Evolutionary conservation across 2,888 invertebrate species (phyloP).

Genomic region (Catocala sponsa): DNA sequence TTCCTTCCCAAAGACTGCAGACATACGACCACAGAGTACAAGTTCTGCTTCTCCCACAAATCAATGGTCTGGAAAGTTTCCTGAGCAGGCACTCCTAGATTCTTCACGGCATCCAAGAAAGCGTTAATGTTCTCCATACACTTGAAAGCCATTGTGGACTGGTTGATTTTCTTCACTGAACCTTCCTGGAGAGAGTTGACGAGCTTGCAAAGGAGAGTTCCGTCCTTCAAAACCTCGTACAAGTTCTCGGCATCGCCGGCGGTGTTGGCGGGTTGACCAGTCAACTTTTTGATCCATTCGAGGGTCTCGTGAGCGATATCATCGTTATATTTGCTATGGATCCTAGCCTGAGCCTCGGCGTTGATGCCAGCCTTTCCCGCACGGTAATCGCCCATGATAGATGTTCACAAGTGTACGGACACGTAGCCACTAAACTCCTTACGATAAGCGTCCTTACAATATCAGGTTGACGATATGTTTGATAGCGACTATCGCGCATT

Average conservation of each 20-base stretch:
- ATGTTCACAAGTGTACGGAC: slow-evolving; percentile 76
- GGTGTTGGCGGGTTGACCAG: slow-evolving; percentile 94
- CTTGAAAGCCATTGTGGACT: slow-evolving; percentile 97
- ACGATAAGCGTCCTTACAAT: slow-evolving; percentile 75
- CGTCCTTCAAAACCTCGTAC: slow-evolving; percentile 96
- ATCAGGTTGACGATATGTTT: slow-evolving; percentile 71
- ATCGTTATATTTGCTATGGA: slow-evolving; percentile 98
- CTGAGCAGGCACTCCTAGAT: slow-evolving; percentile 96
- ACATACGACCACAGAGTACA: slow-evolving; percentile 98
- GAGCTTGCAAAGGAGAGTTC: slow-evolving; percentile 95
- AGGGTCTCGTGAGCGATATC: slow-evolving; percentile 96
- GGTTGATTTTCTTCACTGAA: slow-evolving; percentile 97
- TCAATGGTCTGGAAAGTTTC: slow-evolving; percentile 99
- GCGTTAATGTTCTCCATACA: slow-evolving; percentile 99
- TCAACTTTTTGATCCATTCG: slow-evolving; percentile 96
- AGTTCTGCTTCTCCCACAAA: slow-evolving; percentile 98
- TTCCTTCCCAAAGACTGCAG: slow-evolving; percentile 98
- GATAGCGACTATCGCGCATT: slow-evolving; percentile 77
- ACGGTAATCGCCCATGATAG: slow-evolving; percentile 81
- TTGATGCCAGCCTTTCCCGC: slow-evolving; percentile 85
- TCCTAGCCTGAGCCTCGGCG: slow-evolving; percentile 88
- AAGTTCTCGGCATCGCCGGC: slow-evolving; percentile 97
- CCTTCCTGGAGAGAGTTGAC: slow-evolving; percentile 95
- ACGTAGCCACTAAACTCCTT: slow-evolving; percentile 81
- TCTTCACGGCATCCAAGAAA: slow-evolving; percentile 94